Evolutionary conservation across 2,888 invertebrate species (phyloP).

Genomic region (Drosophila mayaguana): DNA sequence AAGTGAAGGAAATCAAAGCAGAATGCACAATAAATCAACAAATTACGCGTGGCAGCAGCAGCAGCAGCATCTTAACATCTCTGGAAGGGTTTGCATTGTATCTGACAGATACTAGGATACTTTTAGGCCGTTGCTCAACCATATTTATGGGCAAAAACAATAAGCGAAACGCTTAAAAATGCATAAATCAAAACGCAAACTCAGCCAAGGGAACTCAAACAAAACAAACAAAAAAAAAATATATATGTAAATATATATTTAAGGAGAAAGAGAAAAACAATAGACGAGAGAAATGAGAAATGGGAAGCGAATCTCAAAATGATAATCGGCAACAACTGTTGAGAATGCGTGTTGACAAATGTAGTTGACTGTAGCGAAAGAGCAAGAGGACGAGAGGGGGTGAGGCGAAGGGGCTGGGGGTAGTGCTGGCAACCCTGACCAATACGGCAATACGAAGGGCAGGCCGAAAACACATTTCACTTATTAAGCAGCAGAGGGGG

Average conservation of each 20-base stretch:
- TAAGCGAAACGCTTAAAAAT: slow-evolving; percentile 84
- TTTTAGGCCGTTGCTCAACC: slow-evolving; percentile 25
- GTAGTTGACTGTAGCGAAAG: slow-evolving; percentile 46
- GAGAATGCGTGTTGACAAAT: slow-evolving; percentile 78
- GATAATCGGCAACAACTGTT: slow-evolving; percentile 84
- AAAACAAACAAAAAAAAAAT: slow-evolving; percentile 34
- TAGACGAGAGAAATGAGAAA: slow-evolving; percentile 25
- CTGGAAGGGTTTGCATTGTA: slow-evolving; percentile 56
- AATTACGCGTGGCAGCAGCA: slow-evolving; percentile 64
- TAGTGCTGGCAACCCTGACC: slow-evolving; percentile 41
- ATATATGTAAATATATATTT: neutral
- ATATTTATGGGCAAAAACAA: slow-evolving; percentile 82
- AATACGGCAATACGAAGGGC: slow-evolving; percentile 40
- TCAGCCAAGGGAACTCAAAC: slow-evolving; percentile 66
- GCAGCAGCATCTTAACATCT: neutral
- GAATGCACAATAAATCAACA: slow-evolving; percentile 74
- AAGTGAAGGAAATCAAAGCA: slow-evolving; percentile 47
- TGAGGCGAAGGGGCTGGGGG: neutral
- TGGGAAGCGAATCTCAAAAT: slow-evolving; percentile 71
- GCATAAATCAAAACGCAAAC: slow-evolving; percentile 79
- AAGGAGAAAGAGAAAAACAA: slow-evolving; percentile 5
- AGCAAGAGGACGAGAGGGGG: neutral
- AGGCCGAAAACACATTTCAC: slow-evolving; percentile 81
- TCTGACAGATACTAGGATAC: slow-evolving; percentile 62
- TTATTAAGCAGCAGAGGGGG: slow-evolving; percentile 64